Evolutionary conservation across 2,113 vertebrate species (phyloP).

Genomic region (Donacobius atricapilla): DNA sequence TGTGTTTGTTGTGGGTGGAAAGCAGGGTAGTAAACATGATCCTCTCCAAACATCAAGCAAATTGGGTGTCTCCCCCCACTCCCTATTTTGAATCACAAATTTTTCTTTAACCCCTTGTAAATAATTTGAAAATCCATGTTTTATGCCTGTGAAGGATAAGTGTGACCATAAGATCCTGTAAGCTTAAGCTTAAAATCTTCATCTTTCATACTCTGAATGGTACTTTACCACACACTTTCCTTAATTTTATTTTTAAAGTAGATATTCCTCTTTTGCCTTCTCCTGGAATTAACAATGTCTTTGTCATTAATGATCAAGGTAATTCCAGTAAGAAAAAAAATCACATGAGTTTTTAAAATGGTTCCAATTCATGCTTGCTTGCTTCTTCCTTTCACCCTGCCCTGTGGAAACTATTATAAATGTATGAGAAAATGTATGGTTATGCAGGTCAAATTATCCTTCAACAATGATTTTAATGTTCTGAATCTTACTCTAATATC

Average conservation of each 20-base stretch:
- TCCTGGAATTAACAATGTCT: neutral
- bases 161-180: neutral
- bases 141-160: neutral
- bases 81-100: neutral
- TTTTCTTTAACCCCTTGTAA: neutral
- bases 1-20: neutral
- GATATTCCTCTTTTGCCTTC: neutral
- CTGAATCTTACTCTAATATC: conserved; percentile 8
- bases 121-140: neutral
- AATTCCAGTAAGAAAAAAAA: conserved; percentile 33
- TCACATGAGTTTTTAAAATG: neutral
- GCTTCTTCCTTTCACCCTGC: neutral
- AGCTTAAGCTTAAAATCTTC: neutral
- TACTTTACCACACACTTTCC: neutral
- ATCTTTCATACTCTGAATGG: neutral
- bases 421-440: neutral
- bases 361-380: neutral
- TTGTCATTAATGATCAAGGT: neutral
- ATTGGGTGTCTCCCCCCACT: neutral
- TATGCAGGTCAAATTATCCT: conserved; percentile 34
- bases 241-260: neutral
- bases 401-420: neutral
- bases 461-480: neutral
- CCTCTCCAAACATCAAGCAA: conserved; percentile 7
- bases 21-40: conserved; percentile 22